Evolutionary conservation across 2,113 vertebrate genomes (phyloP).

Genomic region (Hypanus sabinus): DNA sequence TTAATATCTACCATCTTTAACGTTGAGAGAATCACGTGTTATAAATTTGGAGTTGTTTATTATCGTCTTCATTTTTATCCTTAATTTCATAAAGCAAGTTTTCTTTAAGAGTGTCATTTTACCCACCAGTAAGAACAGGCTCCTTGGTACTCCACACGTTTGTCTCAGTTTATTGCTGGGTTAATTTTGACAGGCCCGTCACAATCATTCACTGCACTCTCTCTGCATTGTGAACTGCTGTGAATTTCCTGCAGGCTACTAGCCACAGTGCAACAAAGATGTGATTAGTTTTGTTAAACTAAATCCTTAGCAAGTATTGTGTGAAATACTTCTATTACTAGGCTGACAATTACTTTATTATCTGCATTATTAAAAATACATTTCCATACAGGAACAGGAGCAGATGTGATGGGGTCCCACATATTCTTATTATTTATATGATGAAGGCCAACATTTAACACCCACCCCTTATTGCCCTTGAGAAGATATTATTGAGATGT

Average conservation of each 20-base stretch:
- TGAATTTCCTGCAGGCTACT: constrained; percentile 13
- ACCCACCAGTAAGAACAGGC: not conserved
- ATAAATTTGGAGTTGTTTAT: not conserved
- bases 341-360: not conserved
- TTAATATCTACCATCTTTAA: not conserved
- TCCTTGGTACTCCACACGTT: not conserved
- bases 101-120: not conserved
- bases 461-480: too few relatives aligned
- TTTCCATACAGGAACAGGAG: not conserved
- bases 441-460: too few relatives aligned
- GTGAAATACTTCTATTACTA: not conserved
- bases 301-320: not conserved
- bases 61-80: not conserved
- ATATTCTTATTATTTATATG: not conserved
- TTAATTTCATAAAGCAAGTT: not conserved
- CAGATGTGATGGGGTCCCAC: not conserved
- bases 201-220: constrained; percentile 16
- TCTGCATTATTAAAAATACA: not conserved
- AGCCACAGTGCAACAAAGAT: not conserved
- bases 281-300: constrained; percentile 26
- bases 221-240: constrained; percentile 23
- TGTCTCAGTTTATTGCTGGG: not conserved
- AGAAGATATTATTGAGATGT: too few relatives aligned
- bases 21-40: not conserved
- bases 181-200: constrained; percentile 28